A percentile compares a stretch with the other conserved stretches of the same genome.
Evolutionary conservation across 2,113 vertebrate genomes (phyloP).

Genomic region (Baryphthengus martii): DNA sequence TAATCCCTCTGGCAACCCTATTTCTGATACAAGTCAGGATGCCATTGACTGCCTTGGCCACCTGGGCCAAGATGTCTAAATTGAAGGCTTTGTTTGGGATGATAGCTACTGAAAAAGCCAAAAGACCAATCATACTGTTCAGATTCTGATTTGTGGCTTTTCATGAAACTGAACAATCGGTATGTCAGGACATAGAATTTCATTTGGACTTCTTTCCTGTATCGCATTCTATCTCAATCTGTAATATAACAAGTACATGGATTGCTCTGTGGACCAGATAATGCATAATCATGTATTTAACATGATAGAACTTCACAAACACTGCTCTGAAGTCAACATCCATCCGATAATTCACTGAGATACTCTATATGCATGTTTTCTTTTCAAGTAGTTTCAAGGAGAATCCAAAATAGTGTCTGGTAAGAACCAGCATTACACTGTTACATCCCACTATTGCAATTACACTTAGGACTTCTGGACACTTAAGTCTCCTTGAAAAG

Average conservation of each 20-base stretch:
- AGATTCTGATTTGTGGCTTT: not conserved
- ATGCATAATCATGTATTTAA: not conserved
- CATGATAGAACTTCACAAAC: not conserved
- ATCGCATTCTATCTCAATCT: not conserved
- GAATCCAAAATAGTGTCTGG: not conserved
- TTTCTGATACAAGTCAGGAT: too few relatives aligned
- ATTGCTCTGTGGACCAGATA: not conserved
- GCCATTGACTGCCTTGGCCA: too few relatives aligned
- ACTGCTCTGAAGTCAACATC: not conserved
- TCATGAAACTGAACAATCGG: not conserved
- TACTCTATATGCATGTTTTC: not conserved
- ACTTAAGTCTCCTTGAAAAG: not conserved
- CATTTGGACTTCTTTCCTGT: not conserved
- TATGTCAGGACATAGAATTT: not conserved
- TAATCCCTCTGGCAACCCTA: too few relatives aligned
- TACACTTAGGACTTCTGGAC: not conserved
- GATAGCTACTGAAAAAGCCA: not conserved
- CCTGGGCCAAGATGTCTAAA: not conserved
- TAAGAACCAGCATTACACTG: not conserved
- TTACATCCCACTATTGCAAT: not conserved
- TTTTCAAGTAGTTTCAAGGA: not conserved
- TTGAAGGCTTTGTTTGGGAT: not conserved
- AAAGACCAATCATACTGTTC: not conserved
- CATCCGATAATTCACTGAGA: not conserved
- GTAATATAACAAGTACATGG: not conserved